Evolutionary conservation across 1,140 invertebrate species (phyloP).

Genomic region (Drosophila ohnishii): DNA sequence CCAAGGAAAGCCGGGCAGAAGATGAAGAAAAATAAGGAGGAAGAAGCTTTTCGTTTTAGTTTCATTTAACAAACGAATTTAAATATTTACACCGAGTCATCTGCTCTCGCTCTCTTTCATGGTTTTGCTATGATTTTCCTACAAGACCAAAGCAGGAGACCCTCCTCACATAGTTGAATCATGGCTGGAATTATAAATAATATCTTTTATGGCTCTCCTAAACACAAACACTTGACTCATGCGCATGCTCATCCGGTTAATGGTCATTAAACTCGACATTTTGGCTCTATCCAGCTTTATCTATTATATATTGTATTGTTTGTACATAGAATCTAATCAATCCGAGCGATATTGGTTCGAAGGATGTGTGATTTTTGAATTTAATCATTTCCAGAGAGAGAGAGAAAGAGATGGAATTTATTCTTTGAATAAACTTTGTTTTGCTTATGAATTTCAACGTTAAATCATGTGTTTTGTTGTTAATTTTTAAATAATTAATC

Average conservation of each 20-base stretch:
- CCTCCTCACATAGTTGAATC: not conserved
- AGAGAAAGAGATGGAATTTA: conserved; percentile 41
- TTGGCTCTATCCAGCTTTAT: not conserved
- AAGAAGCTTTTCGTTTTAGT: conserved; percentile 33
- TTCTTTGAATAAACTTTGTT: conserved; percentile 74
- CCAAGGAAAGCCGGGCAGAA: conserved; percentile 9
- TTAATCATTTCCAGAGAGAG: conserved; percentile 5
- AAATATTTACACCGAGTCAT: conserved; percentile 5
- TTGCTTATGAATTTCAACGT: conserved; percentile 50
- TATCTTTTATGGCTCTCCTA: not conserved
- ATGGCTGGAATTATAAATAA: not conserved
- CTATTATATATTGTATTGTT: conserved; percentile 12
- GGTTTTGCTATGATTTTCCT: not conserved
- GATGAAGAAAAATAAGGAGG: not conserved
- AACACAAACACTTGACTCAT: not conserved
- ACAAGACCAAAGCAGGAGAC: not conserved
- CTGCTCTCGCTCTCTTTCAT: conserved; percentile 27
- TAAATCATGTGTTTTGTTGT: conserved; percentile 38
- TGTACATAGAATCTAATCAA: conserved; percentile 7
- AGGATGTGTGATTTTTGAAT: conserved; percentile 10
- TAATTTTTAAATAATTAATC: conserved; percentile 16
- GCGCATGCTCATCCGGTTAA: conserved; percentile 6
- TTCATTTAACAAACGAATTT: conserved; percentile 5
- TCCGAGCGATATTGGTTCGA: not conserved
- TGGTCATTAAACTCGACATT: not conserved